phyloP scores from a whole-genome alignment of 2,113 vertebrate genomes.

The Dipodomys spectabilis region DNA sequence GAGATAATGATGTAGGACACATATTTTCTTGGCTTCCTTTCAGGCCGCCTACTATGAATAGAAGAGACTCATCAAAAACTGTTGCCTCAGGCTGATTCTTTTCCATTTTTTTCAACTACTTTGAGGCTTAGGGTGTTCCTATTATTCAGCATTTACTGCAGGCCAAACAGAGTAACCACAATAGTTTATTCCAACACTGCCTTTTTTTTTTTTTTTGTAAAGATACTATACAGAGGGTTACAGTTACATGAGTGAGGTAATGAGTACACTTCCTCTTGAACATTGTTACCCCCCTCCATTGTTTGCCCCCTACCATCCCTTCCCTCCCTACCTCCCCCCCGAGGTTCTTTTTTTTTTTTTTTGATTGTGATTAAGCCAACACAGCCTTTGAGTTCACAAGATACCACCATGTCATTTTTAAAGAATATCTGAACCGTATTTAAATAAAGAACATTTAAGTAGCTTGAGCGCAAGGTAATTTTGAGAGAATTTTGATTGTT shows the following conservation, averaged over 20 bases:
- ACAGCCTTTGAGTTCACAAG: neutral
- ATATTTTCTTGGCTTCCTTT: neutral
- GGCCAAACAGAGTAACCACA: neutral
- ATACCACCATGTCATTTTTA: neutral
- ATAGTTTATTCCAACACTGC: neutral
- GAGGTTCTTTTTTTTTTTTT: too few relatives aligned
- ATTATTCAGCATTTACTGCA: neutral
- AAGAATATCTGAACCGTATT: slow-evolving; percentile 23
- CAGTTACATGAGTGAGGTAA: too few relatives aligned
- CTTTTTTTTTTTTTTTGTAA: too few relatives aligned
- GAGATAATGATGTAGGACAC: neutral
- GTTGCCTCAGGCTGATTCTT: slow-evolving; percentile 22
- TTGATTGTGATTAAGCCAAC: too few relatives aligned
- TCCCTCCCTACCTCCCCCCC: too few relatives aligned
- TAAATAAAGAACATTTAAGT: slow-evolving; percentile 14
- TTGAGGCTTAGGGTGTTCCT: neutral
- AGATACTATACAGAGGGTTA: too few relatives aligned
- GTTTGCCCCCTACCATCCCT: too few relatives aligned
- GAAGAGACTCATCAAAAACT: neutral
- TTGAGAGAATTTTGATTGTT: neutral
- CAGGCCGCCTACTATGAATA: neutral
- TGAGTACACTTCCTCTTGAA: too few relatives aligned
- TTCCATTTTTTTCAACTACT: neutral
- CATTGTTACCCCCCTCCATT: too few relatives aligned
- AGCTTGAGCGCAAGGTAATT: neutral